Evolutionary conservation across 2,888 invertebrate genomes (phyloP).

Genomic region (Mellilla xanthometata): DNA sequence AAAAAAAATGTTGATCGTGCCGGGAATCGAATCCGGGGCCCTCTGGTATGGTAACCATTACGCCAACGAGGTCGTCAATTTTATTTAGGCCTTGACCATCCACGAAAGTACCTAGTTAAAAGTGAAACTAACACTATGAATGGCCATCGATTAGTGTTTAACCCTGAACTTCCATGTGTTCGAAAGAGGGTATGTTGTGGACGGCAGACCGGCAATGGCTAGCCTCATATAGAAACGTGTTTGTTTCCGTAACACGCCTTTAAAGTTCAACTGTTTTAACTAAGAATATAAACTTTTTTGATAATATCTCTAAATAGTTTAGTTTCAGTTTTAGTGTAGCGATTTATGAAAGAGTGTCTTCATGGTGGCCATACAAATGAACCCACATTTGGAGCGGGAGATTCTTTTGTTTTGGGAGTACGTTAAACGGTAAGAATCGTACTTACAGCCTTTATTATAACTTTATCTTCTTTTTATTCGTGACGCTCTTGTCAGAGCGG

Average conservation of each 20-base stretch:
- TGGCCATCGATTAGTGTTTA: conserved; percentile 66
- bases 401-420: conserved; percentile 75
- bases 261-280: no score
- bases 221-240: conserved; percentile 43
- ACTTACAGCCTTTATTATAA: no score
- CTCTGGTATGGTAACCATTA: no score
- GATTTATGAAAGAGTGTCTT: conserved; percentile 12
- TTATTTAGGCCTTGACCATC: not conserved
- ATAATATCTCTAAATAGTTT: no score
- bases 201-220: conserved; percentile 27
- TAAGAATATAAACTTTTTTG: no score
- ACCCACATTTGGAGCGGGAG: conserved; percentile 61
- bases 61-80: no score
- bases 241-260: no score
- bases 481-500: no score
- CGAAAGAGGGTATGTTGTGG: conserved; percentile 46
- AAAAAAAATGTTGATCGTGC: no score
- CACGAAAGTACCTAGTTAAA: conserved; percentile 1
- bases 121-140: conserved; percentile 37
- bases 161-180: conserved; percentile 64
- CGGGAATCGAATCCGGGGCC: no score
- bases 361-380: conserved; percentile 43
- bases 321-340: no score
- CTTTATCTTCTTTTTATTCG: no score
- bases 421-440: conserved; percentile 68